Evolutionary conservation across 2,113 vertebrate genomes (phyloP).

Genomic region (Malurus cyaneus): DNA sequence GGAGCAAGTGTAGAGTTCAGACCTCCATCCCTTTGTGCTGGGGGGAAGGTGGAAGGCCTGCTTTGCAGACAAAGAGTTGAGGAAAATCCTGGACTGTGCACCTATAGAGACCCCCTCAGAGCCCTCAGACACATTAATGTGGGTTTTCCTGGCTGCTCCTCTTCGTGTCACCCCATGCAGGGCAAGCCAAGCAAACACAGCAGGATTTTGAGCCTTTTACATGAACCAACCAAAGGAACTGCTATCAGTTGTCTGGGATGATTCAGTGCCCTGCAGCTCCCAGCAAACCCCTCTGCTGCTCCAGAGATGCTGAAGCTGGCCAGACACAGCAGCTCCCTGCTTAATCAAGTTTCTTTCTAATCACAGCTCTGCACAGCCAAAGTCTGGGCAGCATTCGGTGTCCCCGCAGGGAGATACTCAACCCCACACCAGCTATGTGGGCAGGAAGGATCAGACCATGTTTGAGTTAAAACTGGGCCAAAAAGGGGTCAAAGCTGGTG

Average conservation of each 20-base stretch:
- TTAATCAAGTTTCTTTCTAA: constrained; percentile 20
- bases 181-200: not conserved
- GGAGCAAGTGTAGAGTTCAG: not conserved
- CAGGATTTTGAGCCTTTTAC: not conserved
- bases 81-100: not conserved
- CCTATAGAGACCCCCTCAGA: not conserved
- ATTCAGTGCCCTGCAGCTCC: constrained; percentile 15
- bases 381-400: not conserved
- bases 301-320: not conserved
- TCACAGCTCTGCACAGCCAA: not conserved
- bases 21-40: not conserved
- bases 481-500: not conserved
- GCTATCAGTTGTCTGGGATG: not conserved
- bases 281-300: not conserved
- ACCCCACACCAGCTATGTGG: rapidly evolving
- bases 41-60: not conserved
- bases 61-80: not conserved
- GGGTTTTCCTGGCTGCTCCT: not conserved
- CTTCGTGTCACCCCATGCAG: not conserved
- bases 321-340: not conserved
- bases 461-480: not conserved
- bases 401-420: not conserved
- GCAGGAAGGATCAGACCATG: not conserved
- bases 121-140: not conserved
- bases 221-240: not conserved